These are phyloP conservation scores for Denticeps clupeoides DNA, from an alignment of 2,797 vertebrate genomes.

Conservation along the genomic window DNA sequence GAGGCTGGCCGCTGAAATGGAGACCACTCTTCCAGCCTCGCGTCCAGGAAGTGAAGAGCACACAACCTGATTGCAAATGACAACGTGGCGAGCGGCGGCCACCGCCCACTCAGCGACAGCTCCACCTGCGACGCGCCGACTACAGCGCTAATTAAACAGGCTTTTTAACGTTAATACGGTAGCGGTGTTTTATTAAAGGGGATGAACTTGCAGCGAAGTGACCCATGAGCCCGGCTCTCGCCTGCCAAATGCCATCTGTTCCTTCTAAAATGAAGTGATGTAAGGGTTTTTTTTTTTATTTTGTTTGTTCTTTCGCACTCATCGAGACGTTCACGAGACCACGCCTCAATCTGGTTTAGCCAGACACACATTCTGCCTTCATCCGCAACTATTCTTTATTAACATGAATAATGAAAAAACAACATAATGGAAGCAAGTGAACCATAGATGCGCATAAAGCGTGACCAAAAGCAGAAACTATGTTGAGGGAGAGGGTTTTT, in stretches of 20 bases:
- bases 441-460: slow-evolving; percentile 19
- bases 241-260: no score
- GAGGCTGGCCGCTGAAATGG: slow-evolving; percentile 23
- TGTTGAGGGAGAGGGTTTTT: slow-evolving; percentile 4
- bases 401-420: slow-evolving; percentile 33
- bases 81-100: slow-evolving; percentile 31
- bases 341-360: neutral
- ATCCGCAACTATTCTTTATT: slow-evolving; percentile 3
- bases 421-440: slow-evolving; percentile 26
- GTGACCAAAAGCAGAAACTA: slow-evolving; percentile 10
- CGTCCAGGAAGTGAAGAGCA: slow-evolving; percentile 17
- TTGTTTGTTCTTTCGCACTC: neutral
- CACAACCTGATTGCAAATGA: slow-evolving; percentile 36
- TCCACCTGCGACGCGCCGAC: neutral
- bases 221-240: no score
- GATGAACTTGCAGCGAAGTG: no score
- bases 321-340: neutral
- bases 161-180: no score
- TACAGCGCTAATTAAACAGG: neutral
- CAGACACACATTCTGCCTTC: slow-evolving; percentile 8
- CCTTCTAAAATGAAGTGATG: neutral
- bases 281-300: neutral
- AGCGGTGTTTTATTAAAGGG: no score
- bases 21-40: slow-evolving; percentile 21
- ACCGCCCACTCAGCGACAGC: slow-evolving; percentile 18